Evolutionary conservation across 2,797 vertebrate genomes (phyloP).

Genomic region (Urocyon cinereoargenteus): DNA sequence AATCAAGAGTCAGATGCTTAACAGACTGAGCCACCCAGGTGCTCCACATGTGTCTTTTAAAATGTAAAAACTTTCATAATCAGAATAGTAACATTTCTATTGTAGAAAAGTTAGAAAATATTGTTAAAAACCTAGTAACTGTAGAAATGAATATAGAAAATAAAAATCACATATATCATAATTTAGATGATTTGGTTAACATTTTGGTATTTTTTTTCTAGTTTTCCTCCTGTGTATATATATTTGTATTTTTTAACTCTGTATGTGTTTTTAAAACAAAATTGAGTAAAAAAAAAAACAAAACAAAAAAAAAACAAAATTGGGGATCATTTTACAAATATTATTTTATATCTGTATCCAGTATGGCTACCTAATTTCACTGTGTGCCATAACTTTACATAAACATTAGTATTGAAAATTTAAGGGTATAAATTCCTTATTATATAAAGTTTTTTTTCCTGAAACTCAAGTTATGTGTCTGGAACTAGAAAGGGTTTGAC

Average conservation of each 20-base stretch:
- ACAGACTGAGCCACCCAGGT: neutral
- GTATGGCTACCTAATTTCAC: neutral
- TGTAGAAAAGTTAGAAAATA: neutral
- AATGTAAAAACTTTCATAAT: constrained; percentile 14
- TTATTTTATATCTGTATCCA: neutral
- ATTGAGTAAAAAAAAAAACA: neutral
- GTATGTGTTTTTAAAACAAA: constrained; percentile 23
- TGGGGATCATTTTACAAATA: neutral
- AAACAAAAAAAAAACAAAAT: neutral
- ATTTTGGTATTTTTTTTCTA: neutral
- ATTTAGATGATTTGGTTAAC: neutral
- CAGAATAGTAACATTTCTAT: neutral
- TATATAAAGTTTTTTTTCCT: neutral
- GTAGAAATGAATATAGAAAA: constrained; percentile 3
- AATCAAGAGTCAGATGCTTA: neutral
- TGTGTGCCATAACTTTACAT: neutral
- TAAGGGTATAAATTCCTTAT: constrained; percentile 30
- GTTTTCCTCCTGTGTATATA: neutral
- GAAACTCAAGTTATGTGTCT: neutral
- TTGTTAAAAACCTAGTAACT: neutral
- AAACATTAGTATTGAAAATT: neutral
- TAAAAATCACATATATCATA: neutral
- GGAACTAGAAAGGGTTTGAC: neutral
- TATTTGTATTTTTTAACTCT: neutral
- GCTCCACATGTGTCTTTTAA: neutral